Percentiles rank a stretch among this genome's conserved stretches.
These are phyloP conservation scores for Aythya baeri DNA, from an alignment of 2,113 vertebrate species.

Conservation along the genomic window DNA sequence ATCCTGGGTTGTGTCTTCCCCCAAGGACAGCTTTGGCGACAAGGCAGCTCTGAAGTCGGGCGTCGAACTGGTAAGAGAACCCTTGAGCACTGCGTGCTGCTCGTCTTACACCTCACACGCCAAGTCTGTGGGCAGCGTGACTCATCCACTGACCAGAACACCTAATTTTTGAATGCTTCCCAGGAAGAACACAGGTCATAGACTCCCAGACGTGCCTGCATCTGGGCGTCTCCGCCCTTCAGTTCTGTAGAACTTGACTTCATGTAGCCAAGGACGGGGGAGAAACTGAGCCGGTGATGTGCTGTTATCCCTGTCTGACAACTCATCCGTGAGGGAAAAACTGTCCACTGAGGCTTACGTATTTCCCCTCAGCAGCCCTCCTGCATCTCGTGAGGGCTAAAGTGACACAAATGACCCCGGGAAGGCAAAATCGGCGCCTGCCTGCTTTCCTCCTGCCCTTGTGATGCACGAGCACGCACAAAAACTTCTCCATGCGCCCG, in stretches of 20 bases:
- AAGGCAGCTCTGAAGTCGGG: neutral
- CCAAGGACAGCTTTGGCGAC: neutral
- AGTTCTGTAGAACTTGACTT: neutral
- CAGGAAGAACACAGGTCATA: neutral
- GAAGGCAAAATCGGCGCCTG: accelerated
- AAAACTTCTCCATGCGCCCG: accelerated
- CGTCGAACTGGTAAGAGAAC: neutral
- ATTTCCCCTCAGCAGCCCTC: neutral
- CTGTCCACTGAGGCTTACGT: slow-evolving; percentile 58
- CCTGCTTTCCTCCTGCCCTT: neutral
- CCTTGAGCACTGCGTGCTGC: neutral
- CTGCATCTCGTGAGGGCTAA: neutral
- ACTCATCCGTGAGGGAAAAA: slow-evolving; percentile 44
- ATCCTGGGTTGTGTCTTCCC: neutral
- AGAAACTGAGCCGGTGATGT: slow-evolving; percentile 62
- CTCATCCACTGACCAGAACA: neutral
- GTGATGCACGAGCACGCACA: accelerated
- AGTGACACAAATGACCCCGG: accelerated
- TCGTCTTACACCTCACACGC: neutral
- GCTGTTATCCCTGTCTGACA: slow-evolving; percentile 77
- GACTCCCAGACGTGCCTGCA: accelerated
- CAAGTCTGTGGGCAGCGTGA: neutral
- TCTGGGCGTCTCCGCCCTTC: neutral
- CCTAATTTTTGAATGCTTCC: neutral
- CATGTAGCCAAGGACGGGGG: neutral